Percentiles rank a stretch among this genome's conserved stretches.
Conservation (phyloP, 2,113 vertebrate species). For the Donacobius atricapilla region DNA sequence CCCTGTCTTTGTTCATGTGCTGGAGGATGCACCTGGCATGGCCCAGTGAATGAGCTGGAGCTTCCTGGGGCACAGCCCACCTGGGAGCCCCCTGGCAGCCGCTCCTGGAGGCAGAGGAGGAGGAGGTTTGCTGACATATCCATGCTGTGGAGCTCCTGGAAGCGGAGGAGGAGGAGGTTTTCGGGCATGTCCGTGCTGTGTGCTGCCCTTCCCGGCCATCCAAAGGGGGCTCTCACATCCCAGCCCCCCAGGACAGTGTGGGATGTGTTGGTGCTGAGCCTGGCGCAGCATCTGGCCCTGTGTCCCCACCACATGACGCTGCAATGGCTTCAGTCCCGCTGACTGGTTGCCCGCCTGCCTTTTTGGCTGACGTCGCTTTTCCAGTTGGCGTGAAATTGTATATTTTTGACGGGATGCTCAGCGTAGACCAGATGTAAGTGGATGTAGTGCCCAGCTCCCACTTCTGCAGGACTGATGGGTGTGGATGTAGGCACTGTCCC, state of each 20-base stretch:
- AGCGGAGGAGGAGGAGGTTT: neutral
- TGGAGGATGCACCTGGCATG: constrained; percentile 46
- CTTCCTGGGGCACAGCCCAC: neutral
- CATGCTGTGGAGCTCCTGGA: neutral
- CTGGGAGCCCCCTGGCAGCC: accelerated
- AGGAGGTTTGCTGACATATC: neutral
- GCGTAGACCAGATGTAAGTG: neutral
- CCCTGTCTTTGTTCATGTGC: neutral
- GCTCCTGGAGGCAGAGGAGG: neutral
- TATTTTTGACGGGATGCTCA: accelerated
- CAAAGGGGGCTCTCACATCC: accelerated
- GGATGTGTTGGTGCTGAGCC: neutral
- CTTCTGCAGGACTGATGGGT: neutral
- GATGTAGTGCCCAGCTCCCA: neutral
- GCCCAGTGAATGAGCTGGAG: neutral
- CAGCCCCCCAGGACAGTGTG: accelerated
- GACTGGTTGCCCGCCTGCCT: neutral
- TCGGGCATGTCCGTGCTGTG: neutral
- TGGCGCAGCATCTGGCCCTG: accelerated
- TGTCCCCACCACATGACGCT: accelerated
- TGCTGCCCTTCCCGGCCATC: accelerated
- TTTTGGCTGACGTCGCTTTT: neutral
- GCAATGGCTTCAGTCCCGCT: accelerated
- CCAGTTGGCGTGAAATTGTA: accelerated
- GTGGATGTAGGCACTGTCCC: neutral